phyloP scores from a whole-genome alignment of 2,888 invertebrate genomes.

The Incurvaria masculella region DNA sequence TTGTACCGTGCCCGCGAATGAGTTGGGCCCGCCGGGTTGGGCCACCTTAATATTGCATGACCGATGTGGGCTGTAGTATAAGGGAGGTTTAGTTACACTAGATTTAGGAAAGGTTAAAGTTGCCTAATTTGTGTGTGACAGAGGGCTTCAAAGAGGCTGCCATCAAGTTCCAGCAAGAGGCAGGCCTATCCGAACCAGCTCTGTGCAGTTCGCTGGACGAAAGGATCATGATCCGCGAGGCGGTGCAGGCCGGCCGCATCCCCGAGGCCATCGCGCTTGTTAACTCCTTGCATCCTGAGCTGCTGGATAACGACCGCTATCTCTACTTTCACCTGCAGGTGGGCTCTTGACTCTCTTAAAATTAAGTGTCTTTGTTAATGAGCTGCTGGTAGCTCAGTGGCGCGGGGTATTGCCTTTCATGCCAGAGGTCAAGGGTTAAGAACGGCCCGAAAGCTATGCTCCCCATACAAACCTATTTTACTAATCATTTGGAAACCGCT shows the following conservation, averaged over 20 bases:
- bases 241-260: conserved; percentile 89
- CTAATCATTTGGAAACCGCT: too few species aligned
- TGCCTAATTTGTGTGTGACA: conserved; percentile 32
- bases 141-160: conserved; percentile 97
- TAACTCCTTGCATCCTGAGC: conserved; percentile 90
- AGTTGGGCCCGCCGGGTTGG: too few species aligned
- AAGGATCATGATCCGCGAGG: conserved; percentile 87
- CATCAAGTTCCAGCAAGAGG: conserved; percentile 93
- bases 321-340: conserved; percentile 94
- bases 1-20: too few species aligned
- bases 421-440: too few species aligned
- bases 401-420: too few species aligned
- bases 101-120: too few species aligned
- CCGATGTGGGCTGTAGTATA: not conserved
- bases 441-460: too few species aligned
- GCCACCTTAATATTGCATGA: too few species aligned
- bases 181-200: conserved; percentile 63
- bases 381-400: too few species aligned
- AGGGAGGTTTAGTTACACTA: not conserved
- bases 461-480: too few species aligned
- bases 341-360: too few species aligned
- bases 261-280: conserved; percentile 92
- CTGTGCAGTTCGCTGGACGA: conserved; percentile 80
- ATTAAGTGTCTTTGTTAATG: too few species aligned
- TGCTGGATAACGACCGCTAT: conserved; percentile 93